Percentiles rank a stretch among this genome's conserved stretches.
Evolutionary conservation across 1,140 invertebrate genomes (phyloP).

Genomic region (Coenobita brevimanus): DNA sequence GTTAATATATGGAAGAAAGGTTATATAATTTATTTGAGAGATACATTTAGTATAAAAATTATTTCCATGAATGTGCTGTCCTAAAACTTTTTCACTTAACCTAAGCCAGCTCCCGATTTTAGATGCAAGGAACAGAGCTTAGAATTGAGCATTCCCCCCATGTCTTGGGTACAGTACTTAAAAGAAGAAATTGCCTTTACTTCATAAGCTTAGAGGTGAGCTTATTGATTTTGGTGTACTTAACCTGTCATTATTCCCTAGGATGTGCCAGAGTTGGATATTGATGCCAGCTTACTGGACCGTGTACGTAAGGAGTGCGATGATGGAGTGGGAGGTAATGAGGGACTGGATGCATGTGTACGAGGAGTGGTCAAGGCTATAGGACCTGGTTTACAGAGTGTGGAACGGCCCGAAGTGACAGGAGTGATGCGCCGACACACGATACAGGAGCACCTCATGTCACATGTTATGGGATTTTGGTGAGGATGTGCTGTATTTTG

Average conservation of each 20-base stretch:
- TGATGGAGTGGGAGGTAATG: neutral
- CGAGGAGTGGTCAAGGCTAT: conserved; percentile 47
- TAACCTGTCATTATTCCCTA: neutral
- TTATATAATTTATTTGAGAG: no score
- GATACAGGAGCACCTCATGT: conserved; percentile 54
- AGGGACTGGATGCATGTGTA: conserved; percentile 32
- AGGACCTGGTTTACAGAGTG: conserved; percentile 12
- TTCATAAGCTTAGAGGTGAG: no score
- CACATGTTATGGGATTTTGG: conserved; percentile 59
- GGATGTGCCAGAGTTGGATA: conserved; percentile 43
- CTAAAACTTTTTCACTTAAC: no score
- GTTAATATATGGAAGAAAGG: no score
- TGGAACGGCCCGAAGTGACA: conserved; percentile 19
- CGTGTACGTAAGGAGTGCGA: neutral
- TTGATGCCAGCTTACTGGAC: conserved; percentile 16
- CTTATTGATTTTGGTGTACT: no score
- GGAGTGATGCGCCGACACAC: conserved; percentile 52
- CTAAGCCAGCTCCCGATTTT: no score
- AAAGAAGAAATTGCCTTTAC: no score
- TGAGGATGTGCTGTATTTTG: conserved; percentile 1
- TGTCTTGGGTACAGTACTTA: no score
- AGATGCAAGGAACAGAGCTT: no score
- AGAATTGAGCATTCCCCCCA: no score
- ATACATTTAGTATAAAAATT: no score
- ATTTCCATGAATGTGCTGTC: no score